Evolutionary conservation across 2,797 vertebrate genomes (phyloP), one percentile per base, ranked within the genome.

Genomic region (Leucoraja ocellata): DNA sequence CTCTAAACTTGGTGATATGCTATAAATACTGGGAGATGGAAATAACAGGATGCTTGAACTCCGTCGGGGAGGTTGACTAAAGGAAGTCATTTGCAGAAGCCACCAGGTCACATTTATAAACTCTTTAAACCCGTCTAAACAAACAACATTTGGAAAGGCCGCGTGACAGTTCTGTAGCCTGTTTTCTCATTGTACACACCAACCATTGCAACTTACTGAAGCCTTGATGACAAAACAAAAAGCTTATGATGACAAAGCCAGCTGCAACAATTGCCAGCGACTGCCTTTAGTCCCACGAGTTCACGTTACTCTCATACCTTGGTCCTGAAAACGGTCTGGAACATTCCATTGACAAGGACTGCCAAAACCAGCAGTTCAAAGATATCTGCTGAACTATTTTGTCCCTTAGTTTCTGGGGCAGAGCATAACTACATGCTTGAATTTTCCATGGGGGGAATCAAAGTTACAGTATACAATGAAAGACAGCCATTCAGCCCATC

Each of bases 181-280:
- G 83, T 13, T 86, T 86, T 63, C 61, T 58, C 46, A 61, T 68
- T 18, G 23, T 83, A 25, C 46, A 61, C 54, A 21, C 13, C 39
- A 54, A 61, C 83, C 84, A 21, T 68, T 84, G 28, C n/a, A n/a
- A n/a, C n/a, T n/a, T n/a, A n/a, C n/a, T n/a, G n/a, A n/a, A n/a
- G n/a, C 14, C n/a, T n/a, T 68, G 65, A 21, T 68, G 61, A 88
- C 84, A 88, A 88, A 68, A 88, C n/a, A 86, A 36, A 80, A 88
- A 68, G 6, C n/a, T 18, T 21, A 36, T 8, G 18, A 68, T 23
- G 4, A 21, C 32, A 36, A 88, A 65, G 36, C 18, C 84, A 88
- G 63, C 84, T 88, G 83, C 11, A n/a, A 65, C 84, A 88, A 65
- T n/a, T 88, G 84, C 18, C 13, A 68, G 13, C 5, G 84, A 21